Percentiles rank a stretch among this genome's conserved stretches.
Evolutionary conservation across 2,797 vertebrate species (phyloP).

Genomic region (Pipistrellus pipistrellus): DNA sequence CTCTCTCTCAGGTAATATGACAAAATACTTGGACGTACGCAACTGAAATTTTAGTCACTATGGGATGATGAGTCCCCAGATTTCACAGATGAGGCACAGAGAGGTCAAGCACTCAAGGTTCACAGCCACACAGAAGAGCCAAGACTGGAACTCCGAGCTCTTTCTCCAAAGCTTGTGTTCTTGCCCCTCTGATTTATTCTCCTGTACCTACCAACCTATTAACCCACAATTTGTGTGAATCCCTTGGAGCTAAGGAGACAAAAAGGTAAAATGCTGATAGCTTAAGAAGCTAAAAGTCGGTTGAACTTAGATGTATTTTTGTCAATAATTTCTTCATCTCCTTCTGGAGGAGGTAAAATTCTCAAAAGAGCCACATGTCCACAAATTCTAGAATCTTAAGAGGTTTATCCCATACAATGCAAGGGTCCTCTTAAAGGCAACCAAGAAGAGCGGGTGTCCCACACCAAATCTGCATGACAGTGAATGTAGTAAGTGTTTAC

Average conservation of each 20-base stretch:
- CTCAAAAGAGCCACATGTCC: background rate
- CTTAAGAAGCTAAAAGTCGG: slow-evolving; percentile 21
- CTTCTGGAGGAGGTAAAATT: slow-evolving; percentile 2
- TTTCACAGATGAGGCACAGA: background rate
- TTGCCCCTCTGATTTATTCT: background rate
- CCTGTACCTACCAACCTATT: background rate
- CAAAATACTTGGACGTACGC: background rate
- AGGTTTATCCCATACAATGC: background rate
- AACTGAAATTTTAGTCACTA: background rate
- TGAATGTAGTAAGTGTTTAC: background rate
- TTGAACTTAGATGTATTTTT: background rate
- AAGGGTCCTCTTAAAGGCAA: background rate
- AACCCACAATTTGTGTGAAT: background rate
- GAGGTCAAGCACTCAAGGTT: background rate
- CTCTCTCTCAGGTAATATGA: background rate
- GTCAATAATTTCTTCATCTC: background rate
- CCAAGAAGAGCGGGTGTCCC: background rate
- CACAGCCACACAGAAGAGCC: background rate
- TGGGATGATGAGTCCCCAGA: background rate
- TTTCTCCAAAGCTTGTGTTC: background rate
- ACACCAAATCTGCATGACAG: background rate
- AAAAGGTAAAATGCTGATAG: background rate
- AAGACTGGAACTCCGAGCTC: background rate
- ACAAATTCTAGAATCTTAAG: background rate
- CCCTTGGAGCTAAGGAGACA: background rate